A percentile compares a stretch with the other conserved stretches of the same genome.
These are phyloP conservation scores for Hyposmocoma kahamanoa DNA, from an alignment of 1,140 invertebrate genomes.

Conservation along the genomic window DNA sequence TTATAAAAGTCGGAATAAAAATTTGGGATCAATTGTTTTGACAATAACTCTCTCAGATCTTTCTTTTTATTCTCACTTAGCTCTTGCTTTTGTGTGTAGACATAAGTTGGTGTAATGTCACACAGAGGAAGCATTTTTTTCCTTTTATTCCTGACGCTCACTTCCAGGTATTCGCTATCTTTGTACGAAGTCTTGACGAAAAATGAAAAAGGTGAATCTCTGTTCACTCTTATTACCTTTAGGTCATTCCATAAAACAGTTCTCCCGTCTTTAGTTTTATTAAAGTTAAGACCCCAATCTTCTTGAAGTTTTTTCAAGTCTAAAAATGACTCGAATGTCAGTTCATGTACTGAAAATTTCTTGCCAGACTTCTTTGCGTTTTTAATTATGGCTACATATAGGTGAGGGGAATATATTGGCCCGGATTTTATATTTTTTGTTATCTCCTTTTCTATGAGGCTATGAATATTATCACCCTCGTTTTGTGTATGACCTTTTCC, in stretches of 20 bases:
- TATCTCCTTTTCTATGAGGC: constrained; percentile 42
- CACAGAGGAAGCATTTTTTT: too few species aligned
- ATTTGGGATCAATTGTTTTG: too few species aligned
- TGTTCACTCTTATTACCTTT: constrained; percentile 20
- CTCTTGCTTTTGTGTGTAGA: too few species aligned
- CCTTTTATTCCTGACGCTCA: too few species aligned
- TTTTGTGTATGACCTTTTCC: constrained; percentile 54
- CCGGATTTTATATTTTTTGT: constrained; percentile 29
- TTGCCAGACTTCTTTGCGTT: constrained; percentile 16
- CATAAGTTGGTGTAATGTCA: too few species aligned
- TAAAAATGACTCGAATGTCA: constrained; percentile 15
- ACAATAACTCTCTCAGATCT: too few species aligned
- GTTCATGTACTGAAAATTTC: constrained; percentile 13
- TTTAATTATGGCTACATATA: constrained; percentile 21
- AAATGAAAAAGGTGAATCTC: constrained; percentile 14
- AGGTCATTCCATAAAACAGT: constrained; percentile 27
- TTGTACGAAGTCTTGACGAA: constrained; percentile 19
- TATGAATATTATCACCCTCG: constrained; percentile 48
- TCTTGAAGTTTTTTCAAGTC: constrained; percentile 23
- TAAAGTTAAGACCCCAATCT: constrained; percentile 28
- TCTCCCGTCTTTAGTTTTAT: constrained; percentile 15
- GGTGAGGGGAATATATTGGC: constrained; percentile 36
- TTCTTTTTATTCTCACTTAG: too few species aligned
- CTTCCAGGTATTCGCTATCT: constrained; percentile 11
- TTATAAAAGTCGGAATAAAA: too few species aligned